Evolutionary conservation across 2,113 vertebrate genomes (phyloP).

Genomic region (Pteropus alecto): DNA sequence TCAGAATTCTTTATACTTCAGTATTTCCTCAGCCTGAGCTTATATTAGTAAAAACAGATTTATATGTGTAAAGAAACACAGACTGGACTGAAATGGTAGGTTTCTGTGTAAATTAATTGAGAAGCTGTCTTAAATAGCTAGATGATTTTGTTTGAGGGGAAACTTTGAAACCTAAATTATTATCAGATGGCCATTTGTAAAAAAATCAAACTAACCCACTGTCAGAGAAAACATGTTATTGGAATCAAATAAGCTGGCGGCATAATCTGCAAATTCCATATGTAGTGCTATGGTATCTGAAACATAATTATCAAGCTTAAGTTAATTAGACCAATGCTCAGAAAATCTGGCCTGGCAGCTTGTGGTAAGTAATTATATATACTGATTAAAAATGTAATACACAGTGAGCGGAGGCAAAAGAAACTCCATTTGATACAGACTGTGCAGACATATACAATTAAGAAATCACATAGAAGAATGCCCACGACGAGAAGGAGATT

Average conservation of each 20-base stretch:
- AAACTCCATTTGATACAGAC: slow-evolving; percentile 73
- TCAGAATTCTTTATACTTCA: neutral
- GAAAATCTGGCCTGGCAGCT: slow-evolving; percentile 87
- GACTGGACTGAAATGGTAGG: neutral
- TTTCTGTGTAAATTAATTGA: slow-evolving; percentile 44
- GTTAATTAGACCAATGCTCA: slow-evolving; percentile 89
- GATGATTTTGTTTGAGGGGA: slow-evolving; percentile 52
- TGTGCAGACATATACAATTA: slow-evolving; percentile 62
- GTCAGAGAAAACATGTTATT: slow-evolving; percentile 68
- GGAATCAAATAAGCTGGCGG: slow-evolving; percentile 74
- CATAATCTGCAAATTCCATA: slow-evolving; percentile 75
- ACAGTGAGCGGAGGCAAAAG: slow-evolving; percentile 74
- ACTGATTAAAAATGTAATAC: slow-evolving; percentile 85
- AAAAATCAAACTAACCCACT: slow-evolving; percentile 52
- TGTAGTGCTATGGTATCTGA: slow-evolving; percentile 77
- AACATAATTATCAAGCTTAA: slow-evolving; percentile 86
- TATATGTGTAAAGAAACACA: slow-evolving; percentile 30
- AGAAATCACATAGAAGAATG: slow-evolving; percentile 71
- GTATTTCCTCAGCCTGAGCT: neutral
- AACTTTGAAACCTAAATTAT: slow-evolving; percentile 49
- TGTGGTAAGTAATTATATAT: slow-evolving; percentile 87
- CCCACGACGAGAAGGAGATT: slow-evolving; percentile 62
- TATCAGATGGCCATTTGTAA: slow-evolving; percentile 6
- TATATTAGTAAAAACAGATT: neutral
- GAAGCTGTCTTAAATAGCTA: slow-evolving; percentile 64